A percentile compares a stretch with the other conserved stretches of the same genome.
phyloP scores from a whole-genome alignment of 2,113 vertebrate genomes.

The Brienomyrus longianalis region DNA sequence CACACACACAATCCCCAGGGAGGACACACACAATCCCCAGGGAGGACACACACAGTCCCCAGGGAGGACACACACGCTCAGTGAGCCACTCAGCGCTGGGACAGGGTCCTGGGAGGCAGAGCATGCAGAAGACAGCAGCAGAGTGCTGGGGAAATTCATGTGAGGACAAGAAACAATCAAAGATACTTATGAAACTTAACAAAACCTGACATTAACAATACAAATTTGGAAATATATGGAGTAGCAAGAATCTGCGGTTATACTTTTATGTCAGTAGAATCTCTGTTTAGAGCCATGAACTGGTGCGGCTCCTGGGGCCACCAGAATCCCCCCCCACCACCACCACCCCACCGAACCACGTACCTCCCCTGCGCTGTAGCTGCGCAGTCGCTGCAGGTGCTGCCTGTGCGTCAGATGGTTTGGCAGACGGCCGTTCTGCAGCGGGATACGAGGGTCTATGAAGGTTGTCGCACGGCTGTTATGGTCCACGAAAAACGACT shows the following conservation, averaged over 20 bases:
- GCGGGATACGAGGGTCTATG: conserved; percentile 78
- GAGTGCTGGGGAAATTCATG: not conserved
- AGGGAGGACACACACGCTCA: too few species aligned
- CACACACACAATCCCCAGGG: too few species aligned
- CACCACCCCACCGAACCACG: conserved; percentile 33
- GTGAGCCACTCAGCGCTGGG: too few species aligned
- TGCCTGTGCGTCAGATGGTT: conserved; percentile 74
- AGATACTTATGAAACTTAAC: not conserved
- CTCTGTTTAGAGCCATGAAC: not conserved
- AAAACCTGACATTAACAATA: not conserved
- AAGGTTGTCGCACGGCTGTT: conserved; percentile 82
- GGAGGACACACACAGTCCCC: too few species aligned
- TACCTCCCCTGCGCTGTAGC: conserved; percentile 78
- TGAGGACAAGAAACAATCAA: not conserved
- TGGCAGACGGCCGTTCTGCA: conserved; percentile 77
- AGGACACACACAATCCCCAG: too few species aligned
- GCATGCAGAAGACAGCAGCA: not conserved
- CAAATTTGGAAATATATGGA: not conserved
- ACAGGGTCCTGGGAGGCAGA: not conserved
- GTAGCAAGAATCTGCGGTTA: not conserved
- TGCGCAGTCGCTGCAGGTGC: conserved; percentile 73
- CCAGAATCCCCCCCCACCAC: conserved; percentile 32
- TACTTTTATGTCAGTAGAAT: not conserved
- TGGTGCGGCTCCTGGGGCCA: not conserved
- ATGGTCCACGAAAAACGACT: conserved; percentile 86